Conservation (phyloP, 2,113 vertebrate genomes). For the Merops nubicus region DNA sequence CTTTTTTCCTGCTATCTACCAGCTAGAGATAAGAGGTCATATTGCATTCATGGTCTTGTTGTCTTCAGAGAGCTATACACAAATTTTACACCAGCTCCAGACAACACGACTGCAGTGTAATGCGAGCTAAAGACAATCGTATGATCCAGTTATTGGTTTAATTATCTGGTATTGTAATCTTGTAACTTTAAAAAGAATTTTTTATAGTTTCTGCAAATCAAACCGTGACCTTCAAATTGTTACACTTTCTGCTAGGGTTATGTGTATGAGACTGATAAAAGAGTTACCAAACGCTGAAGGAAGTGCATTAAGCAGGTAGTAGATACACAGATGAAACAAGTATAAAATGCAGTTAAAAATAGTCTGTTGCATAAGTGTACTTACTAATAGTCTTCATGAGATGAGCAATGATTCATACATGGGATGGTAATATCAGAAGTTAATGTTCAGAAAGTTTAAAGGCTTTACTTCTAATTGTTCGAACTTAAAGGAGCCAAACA, state of each 20-base stretch:
- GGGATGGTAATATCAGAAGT: neutral
- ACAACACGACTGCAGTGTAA: neutral
- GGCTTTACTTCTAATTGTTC: neutral
- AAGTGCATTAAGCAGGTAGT: neutral
- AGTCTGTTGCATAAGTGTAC: neutral
- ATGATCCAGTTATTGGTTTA: neutral
- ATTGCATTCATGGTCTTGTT: neutral
- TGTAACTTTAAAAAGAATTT: neutral
- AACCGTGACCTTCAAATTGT: neutral
- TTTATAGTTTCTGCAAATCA: neutral
- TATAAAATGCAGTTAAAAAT: neutral
- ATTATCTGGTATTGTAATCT: neutral
- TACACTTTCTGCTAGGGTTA: neutral
- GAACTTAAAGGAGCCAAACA: neutral
- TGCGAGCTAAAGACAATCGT: neutral
- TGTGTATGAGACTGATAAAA: neutral
- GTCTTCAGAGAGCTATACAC: neutral
- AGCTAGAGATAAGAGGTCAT: constrained; percentile 10
- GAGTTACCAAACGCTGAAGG: neutral
- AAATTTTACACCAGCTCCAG: neutral
- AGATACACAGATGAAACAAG: neutral
- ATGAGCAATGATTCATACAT: neutral
- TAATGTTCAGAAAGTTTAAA: neutral
- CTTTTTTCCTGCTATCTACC: neutral
- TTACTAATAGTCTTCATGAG: neutral